phyloP scores from a whole-genome alignment of 2,113 vertebrate species.

The Marmota flaviventris region DNA sequence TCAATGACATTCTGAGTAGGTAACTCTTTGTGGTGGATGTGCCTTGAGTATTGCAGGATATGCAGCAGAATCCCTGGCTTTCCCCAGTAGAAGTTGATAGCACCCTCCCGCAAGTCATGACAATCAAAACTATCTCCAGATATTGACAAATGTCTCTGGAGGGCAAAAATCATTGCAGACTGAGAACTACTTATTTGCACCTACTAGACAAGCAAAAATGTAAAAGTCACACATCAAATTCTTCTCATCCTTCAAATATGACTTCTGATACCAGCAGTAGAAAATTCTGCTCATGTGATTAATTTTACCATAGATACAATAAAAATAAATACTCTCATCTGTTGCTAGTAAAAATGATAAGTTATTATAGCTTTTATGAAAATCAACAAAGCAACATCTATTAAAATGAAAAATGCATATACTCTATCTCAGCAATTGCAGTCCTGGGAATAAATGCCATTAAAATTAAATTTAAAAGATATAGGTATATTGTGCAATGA shows the following conservation, averaged over 20 bases:
- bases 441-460: constrained; percentile 16
- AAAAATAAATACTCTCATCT: neutral
- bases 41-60: neutral
- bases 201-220: neutral
- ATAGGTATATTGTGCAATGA: neutral
- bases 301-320: neutral
- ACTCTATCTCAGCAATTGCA: neutral
- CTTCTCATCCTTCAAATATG: neutral
- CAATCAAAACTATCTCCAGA: constrained; percentile 43
- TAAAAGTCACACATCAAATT: neutral
- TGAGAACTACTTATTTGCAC: neutral
- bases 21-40: neutral
- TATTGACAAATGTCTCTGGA: neutral
- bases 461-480: constrained; percentile 51
- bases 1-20: neutral
- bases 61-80: neutral
- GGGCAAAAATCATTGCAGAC: neutral
- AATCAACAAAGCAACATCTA: neutral
- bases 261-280: neutral
- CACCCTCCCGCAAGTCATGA: neutral
- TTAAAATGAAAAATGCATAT: neutral
- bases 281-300: neutral
- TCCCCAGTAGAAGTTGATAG: neutral
- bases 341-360: constrained; percentile 37
- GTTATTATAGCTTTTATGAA: neutral